Evolutionary conservation across 2,113 vertebrate species (phyloP).

Genomic region (Amblyornis subalaris): DNA sequence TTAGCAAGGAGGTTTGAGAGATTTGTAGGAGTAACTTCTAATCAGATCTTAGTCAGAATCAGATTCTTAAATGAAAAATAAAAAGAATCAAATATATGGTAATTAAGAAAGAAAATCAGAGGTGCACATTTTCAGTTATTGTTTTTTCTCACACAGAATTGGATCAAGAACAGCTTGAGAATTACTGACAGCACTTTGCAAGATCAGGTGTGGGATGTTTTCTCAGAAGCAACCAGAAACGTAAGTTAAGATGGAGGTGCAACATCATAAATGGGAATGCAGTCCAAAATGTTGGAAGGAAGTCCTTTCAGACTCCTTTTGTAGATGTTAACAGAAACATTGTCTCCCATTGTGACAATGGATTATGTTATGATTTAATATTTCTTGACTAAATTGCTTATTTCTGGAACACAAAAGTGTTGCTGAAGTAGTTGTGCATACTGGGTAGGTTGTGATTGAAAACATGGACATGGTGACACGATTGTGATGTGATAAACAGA

Average conservation of each 20-base stretch:
- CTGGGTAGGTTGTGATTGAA: neutral
- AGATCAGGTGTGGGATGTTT: conserved; percentile 89
- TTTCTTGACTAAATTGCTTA: neutral
- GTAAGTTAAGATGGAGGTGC: conserved; percentile 72
- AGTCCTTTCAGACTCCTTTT: neutral
- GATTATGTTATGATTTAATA: neutral
- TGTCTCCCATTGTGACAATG: neutral
- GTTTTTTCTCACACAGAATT: conserved; percentile 77
- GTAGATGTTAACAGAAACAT: neutral
- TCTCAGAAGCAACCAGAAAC: conserved; percentile 73
- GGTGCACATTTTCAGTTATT: neutral
- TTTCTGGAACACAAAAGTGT: neutral
- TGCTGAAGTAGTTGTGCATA: neutral
- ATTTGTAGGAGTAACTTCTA: neutral
- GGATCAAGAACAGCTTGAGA: conserved; percentile 93
- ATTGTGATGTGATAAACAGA: neutral
- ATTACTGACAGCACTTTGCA: conserved; percentile 75
- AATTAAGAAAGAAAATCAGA: neutral
- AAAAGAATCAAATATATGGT: neutral
- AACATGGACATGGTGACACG: accelerated
- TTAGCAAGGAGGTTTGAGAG: neutral
- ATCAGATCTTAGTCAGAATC: neutral
- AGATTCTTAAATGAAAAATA: neutral
- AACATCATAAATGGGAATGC: neutral
- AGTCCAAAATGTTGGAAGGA: neutral